Evolutionary conservation across 1,140 invertebrate genomes (phyloP).

Genomic region (Leptoteleia sp.): DNA sequence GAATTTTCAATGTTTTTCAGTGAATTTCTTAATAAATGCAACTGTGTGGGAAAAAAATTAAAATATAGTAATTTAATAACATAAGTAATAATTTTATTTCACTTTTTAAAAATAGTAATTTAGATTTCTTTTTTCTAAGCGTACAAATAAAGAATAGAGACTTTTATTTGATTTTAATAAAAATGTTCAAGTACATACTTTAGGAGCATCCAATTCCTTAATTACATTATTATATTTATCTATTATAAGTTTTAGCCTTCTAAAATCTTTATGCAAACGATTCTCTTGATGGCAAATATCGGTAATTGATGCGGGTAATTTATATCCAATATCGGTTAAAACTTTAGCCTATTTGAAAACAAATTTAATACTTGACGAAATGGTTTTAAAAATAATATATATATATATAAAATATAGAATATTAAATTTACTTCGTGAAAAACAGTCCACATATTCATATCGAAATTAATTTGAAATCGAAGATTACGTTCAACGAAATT

Average conservation of each 20-base stretch:
- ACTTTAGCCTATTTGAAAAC: slow-evolving; percentile 81
- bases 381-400: not conserved
- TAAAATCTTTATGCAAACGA: slow-evolving; percentile 83
- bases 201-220: slow-evolving; percentile 82
- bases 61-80: not conserved
- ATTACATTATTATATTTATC: slow-evolving; percentile 84
- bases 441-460: slow-evolving; percentile 85
- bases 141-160: not conserved
- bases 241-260: slow-evolving; percentile 83
- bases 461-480: slow-evolving; percentile 85
- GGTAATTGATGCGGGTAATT: slow-evolving; percentile 85
- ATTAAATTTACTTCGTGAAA: slow-evolving; percentile 83
- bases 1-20: slow-evolving; percentile 88
- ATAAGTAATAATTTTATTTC: not conserved
- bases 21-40: slow-evolving; percentile 85
- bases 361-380: not conserved
- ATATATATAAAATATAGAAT: not conserved
- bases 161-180: not conserved
- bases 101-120: not conserved
- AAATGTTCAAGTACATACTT: not conserved
- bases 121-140: not conserved
- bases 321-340: slow-evolving; percentile 87
- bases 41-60: slow-evolving; percentile 66
- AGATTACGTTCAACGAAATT: slow-evolving; percentile 83
- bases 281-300: slow-evolving; percentile 87